Evolutionary conservation across 2,888 invertebrate species (phyloP).

Genomic region (Autographa gamma): DNA sequence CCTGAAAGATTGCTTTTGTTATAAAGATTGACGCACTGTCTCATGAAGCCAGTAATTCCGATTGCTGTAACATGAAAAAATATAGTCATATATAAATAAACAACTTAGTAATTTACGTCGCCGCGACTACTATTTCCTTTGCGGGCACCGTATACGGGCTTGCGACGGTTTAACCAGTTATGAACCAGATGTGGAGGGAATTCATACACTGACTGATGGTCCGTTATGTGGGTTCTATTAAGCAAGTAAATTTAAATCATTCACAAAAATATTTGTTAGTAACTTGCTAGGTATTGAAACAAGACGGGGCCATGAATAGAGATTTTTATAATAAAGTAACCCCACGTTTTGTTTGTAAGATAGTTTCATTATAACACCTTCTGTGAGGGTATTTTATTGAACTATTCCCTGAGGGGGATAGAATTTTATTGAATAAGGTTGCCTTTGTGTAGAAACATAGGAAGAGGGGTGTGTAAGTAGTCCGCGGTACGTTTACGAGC

Average conservation of each 20-base stretch:
- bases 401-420: conserved; percentile 52
- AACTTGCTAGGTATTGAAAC: conserved; percentile 5
- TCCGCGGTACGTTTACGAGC: conserved; percentile 40
- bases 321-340: conserved; percentile 52
- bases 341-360: conserved; percentile 57
- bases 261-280: background rate
- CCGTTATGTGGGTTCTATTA: background rate
- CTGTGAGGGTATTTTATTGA: conserved; percentile 57
- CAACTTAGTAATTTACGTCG: background rate
- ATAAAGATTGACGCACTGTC: too few relatives aligned
- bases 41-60: too few relatives aligned
- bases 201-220: background rate
- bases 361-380: conserved; percentile 62
- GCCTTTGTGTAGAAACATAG: conserved; percentile 50
- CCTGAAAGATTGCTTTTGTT: too few relatives aligned
- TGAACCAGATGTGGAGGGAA: background rate
- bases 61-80: background rate
- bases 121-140: too few relatives aligned
- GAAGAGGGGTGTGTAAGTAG: conserved; percentile 38
- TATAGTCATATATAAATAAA: background rate
- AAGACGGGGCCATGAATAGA: conserved; percentile 35
- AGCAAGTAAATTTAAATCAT: background rate
- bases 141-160: background rate
- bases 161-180: too few relatives aligned
- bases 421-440: conserved; percentile 60